Conservation (phyloP, 2,888 invertebrate species). For the Leucoma salicis region DNA sequence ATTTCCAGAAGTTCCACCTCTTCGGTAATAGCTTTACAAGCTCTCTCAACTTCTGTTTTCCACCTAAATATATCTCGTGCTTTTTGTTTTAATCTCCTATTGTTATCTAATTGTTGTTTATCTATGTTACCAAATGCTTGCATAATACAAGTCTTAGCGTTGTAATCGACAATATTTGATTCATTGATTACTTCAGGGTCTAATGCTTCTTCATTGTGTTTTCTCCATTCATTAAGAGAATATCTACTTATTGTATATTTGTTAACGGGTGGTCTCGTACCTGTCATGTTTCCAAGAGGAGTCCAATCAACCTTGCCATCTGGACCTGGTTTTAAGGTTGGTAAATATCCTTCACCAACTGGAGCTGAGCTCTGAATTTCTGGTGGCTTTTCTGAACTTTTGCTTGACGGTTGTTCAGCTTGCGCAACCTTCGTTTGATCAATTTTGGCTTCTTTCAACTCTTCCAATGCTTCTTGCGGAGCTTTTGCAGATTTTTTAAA, state of each 20-base stretch:
- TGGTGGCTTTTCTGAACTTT: constrained; percentile 15
- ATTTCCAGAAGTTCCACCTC: constrained; percentile 87
- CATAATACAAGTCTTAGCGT: constrained; percentile 84
- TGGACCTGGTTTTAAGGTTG: constrained; percentile 82
- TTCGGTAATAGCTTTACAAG: constrained; percentile 85
- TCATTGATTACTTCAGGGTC: constrained; percentile 75
- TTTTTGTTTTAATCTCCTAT: constrained; percentile 84
- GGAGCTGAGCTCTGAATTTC: constrained; percentile 24
- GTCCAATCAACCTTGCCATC: constrained; percentile 89
- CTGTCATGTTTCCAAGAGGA: constrained; percentile 86
- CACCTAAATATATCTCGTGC: constrained; percentile 87
- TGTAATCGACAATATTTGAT: constrained; percentile 82
- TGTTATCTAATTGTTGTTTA: constrained; percentile 86
- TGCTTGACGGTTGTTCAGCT: background rate
- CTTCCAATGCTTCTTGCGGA: constrained; percentile 40
- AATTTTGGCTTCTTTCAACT: constrained; percentile 35
- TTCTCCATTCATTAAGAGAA: constrained; percentile 88
- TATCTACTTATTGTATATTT: constrained; percentile 88
- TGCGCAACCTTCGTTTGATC: constrained; percentile 7
- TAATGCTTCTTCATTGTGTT: constrained; percentile 79
- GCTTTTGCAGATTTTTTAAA: constrained; percentile 56
- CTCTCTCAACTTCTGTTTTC: constrained; percentile 88
- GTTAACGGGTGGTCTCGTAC: constrained; percentile 88
- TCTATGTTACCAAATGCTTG: constrained; percentile 85
- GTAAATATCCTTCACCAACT: constrained; percentile 48